Percentiles rank a stretch among this genome's conserved stretches.
Evolutionary conservation across 2,113 vertebrate species (phyloP).

Genomic region (Glaucidium brasilianum): DNA sequence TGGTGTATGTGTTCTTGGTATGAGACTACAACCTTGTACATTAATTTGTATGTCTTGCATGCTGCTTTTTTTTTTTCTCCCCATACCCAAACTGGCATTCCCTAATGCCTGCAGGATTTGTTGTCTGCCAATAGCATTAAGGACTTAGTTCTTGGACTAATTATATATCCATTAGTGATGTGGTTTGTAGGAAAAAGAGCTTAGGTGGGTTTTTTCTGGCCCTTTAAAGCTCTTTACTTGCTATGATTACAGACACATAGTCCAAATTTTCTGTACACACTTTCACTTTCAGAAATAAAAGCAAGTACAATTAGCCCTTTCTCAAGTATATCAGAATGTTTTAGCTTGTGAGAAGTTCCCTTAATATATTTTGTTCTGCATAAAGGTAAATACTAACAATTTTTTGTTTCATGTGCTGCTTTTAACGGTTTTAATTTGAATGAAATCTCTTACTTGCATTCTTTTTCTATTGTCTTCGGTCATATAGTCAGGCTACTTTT

Average conservation of each 20-base stretch:
- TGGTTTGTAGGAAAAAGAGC: neutral
- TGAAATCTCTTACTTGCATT: neutral
- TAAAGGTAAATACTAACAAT: neutral
- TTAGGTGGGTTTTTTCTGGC: neutral
- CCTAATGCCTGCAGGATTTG: conserved; percentile 4
- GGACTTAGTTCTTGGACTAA: neutral
- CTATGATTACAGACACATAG: neutral
- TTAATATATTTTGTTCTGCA: neutral
- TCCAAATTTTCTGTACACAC: neutral
- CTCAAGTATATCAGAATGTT: neutral
- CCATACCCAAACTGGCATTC: neutral
- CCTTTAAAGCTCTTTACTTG: neutral
- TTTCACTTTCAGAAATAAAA: neutral
- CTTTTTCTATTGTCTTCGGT: neutral
- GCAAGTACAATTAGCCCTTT: neutral
- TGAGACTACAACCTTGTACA: neutral
- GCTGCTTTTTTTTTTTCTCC: neutral
- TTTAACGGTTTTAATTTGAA: neutral
- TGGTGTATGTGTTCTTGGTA: conserved; percentile 40
- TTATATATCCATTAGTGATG: neutral
- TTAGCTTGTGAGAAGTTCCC: neutral
- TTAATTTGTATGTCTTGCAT: conserved; percentile 40
- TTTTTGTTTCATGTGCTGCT: neutral
- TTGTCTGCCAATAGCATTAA: neutral
- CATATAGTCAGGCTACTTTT: conserved; percentile 94